Evolutionary conservation across 2,113 vertebrate genomes (phyloP), one percentile per base, ranked within the genome.

Genomic region (Rhinichthys klamathensis): DNA sequence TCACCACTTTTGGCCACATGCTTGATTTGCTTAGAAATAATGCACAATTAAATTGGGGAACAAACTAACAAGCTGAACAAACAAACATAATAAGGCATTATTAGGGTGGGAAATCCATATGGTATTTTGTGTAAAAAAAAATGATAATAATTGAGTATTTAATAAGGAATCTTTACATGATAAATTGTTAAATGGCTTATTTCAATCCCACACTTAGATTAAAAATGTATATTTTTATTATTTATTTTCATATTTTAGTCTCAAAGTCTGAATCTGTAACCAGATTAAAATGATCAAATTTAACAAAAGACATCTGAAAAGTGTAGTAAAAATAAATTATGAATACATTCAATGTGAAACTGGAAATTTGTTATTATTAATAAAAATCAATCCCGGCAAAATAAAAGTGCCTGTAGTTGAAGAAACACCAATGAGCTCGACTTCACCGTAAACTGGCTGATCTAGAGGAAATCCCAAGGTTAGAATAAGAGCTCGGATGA

Each of bases 391-490:
- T 18, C 2, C 54, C 7, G 0, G 35, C 67, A 23, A 41, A 10
- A 41, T 70, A 38, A 38, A 70, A 70, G 67, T 38, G 32, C 0
- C 3, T 38, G 32, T 23, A 70, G 67, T 23, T 38, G 8, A 70
- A 41, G 18, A 23, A 70, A 11, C 15, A 0, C 16, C 65, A 69
- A 10, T 30, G 27, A 65, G 13, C 61, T 30, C 61, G 15, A 65
- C 65, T 35, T 69, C 65, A 21, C 54, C 6, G 25, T 74, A 56
- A 23, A 65, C 58, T 6, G 60, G 27, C 44, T 16, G 38, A 60
- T 56, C 54, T 56, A n/a, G 27, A 9, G 51, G 65, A 16, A 76
- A 78, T 54, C 41, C 21, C 54, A 35, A 79, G 63, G 83, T 56
- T 27, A 67, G 49, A 70, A 67, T 3, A 30, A 63, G 15, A 38